Conservation (phyloP, 2,113 vertebrate genomes). For the Naja naja region DNA sequence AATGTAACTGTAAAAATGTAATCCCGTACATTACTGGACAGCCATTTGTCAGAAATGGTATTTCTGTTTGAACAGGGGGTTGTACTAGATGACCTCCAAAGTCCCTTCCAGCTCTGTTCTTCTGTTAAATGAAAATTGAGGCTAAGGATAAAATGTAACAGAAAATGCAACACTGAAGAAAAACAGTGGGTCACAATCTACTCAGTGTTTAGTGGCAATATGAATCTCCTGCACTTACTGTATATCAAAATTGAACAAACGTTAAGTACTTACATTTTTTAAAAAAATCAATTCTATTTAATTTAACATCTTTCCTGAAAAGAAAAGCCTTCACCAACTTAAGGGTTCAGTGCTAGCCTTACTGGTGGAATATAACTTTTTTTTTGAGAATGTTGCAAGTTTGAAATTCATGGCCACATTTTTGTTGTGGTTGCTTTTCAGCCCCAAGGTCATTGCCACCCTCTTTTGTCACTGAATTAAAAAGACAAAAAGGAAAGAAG, state of each 20-base stretch:
- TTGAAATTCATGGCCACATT: neutral
- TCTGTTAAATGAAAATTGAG: neutral
- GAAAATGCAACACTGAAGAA: neutral
- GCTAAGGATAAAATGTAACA: neutral
- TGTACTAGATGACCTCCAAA: neutral
- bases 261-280: neutral
- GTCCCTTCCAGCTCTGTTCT: neutral
- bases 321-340: neutral
- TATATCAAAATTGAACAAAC: neutral
- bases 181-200: neutral
- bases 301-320: neutral
- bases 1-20: neutral
- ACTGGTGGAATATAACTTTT: rapidly evolving
- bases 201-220: neutral
- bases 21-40: neutral
- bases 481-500: neutral
- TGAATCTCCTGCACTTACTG: neutral
- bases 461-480: neutral
- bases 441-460: neutral
- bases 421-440: neutral
- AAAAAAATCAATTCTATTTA: neutral
- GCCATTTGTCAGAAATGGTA: neutral
- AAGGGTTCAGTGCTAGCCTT: neutral
- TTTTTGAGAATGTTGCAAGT: neutral
- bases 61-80: neutral